phyloP scores from a whole-genome alignment of 1,140 invertebrate species.

The Monomorium pharaonis region DNA sequence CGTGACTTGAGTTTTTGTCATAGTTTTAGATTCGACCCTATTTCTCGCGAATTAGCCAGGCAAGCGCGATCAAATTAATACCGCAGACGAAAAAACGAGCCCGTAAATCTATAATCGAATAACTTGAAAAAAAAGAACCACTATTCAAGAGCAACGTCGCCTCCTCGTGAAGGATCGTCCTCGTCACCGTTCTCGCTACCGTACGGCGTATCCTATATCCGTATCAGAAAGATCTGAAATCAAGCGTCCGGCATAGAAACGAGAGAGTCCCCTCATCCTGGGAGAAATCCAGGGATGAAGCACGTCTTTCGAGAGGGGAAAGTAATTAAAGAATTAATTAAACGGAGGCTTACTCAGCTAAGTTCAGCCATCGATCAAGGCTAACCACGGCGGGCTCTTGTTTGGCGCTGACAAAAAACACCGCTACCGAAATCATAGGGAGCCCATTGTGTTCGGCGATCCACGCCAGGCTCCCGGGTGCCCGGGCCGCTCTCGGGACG shows the following conservation, averaged over 20 bases:
- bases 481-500: constrained; percentile 28
- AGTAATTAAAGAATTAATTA: constrained; percentile 82
- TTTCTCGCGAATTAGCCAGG: constrained; percentile 32
- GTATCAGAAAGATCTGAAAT: constrained; percentile 71
- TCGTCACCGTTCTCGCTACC: constrained; percentile 57
- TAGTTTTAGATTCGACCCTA: neutral
- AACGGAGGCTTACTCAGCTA: constrained; percentile 80
- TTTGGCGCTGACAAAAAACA: constrained; percentile 76
- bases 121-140: neutral
- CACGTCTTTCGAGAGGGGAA: constrained; percentile 60
- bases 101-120: constrained; percentile 26
- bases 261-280: neutral
- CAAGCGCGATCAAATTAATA: neutral
- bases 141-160: constrained; percentile 33
- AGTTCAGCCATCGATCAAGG: constrained; percentile 78
- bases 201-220: constrained; percentile 53
- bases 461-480: constrained; percentile 37
- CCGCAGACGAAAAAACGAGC: constrained; percentile 1
- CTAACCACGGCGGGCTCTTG: constrained; percentile 72
- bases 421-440: constrained; percentile 80
- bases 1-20: constrained; percentile 9
- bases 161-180: constrained; percentile 20
- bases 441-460: constrained; percentile 66
- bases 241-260: constrained; percentile 30
- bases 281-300: constrained; percentile 10